Evolutionary conservation across 2,113 vertebrate genomes (phyloP).

Genomic region (Crotalus horridus): DNA sequence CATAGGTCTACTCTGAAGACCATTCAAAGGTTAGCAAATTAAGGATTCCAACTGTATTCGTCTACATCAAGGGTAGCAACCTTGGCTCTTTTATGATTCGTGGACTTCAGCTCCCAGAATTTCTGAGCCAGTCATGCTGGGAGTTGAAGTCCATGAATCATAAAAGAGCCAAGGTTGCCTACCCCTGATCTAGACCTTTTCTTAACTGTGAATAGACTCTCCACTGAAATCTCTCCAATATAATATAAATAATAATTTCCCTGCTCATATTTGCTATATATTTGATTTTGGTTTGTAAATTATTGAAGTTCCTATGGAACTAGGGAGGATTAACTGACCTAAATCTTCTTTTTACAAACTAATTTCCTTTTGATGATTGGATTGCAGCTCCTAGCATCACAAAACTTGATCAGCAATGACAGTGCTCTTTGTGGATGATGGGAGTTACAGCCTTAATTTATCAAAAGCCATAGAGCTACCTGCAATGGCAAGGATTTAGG

Average conservation of each 20-base stretch:
- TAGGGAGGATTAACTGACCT: not conserved
- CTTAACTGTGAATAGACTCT: not conserved
- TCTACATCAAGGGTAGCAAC: too few relatives aligned
- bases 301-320: not conserved
- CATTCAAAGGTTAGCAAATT: not conserved
- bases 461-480: not conserved
- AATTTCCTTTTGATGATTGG: not conserved
- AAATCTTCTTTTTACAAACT: not conserved
- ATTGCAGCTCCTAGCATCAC: not conserved
- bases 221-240: not conserved
- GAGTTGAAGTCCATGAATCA: too few relatives aligned
- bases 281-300: not conserved
- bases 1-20: not conserved
- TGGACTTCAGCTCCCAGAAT: too few relatives aligned
- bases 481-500: not conserved
- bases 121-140: too few relatives aligned
- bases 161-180: too few relatives aligned
- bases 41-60: not conserved
- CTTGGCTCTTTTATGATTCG: too few relatives aligned
- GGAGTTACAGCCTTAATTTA: not conserved
- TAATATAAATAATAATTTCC: not conserved
- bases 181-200: not conserved
- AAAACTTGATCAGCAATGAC: not conserved
- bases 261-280: not conserved
- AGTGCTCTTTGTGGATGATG: not conserved